Percentiles rank a stretch among this genome's conserved stretches.
Evolutionary conservation across 2,888 invertebrate species (phyloP).

Genomic region (Cryptophagus acutangulus): DNA sequence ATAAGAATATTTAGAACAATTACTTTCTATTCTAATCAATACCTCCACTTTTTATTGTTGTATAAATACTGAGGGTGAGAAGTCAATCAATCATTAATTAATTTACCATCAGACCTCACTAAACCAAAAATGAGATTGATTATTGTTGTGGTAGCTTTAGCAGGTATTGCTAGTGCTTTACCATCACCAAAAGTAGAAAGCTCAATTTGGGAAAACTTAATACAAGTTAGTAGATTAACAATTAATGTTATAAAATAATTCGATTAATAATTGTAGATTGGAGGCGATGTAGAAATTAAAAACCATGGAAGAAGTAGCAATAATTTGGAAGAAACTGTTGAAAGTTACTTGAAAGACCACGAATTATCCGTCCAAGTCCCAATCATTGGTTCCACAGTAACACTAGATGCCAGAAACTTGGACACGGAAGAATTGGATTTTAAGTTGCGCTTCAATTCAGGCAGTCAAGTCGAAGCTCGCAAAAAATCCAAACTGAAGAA

Average conservation of each 20-base stretch:
- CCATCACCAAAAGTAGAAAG: slow-evolving; percentile 2
- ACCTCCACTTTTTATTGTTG: slow-evolving; percentile 16
- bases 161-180: neutral
- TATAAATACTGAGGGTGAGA: slow-evolving; percentile 20
- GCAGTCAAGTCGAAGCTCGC: slow-evolving; percentile 48
- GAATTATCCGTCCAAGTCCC: slow-evolving; percentile 74
- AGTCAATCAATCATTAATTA: slow-evolving; percentile 17
- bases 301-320: slow-evolving; percentile 17
- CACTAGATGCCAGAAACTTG: slow-evolving; percentile 70
- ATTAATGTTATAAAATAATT: neutral
- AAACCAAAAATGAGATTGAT: slow-evolving; percentile 14
- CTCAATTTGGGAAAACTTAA: neutral
- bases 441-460: slow-evolving; percentile 53
- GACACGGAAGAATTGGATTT: slow-evolving; percentile 70
- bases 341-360: slow-evolving; percentile 67
- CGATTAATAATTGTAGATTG: slow-evolving; percentile 22
- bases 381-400: slow-evolving; percentile 66
- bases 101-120: slow-evolving; percentile 8
- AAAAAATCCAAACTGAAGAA: slow-evolving; percentile 78
- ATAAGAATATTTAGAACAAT: slow-evolving; percentile 14
- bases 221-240: neutral
- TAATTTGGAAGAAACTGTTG: slow-evolving; percentile 42
- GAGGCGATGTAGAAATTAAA: slow-evolving; percentile 23
- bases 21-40: slow-evolving; percentile 17
- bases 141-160: slow-evolving; percentile 11